Conservation (phyloP, 1,140 invertebrate genomes). For the Papilio machaon region DNA sequence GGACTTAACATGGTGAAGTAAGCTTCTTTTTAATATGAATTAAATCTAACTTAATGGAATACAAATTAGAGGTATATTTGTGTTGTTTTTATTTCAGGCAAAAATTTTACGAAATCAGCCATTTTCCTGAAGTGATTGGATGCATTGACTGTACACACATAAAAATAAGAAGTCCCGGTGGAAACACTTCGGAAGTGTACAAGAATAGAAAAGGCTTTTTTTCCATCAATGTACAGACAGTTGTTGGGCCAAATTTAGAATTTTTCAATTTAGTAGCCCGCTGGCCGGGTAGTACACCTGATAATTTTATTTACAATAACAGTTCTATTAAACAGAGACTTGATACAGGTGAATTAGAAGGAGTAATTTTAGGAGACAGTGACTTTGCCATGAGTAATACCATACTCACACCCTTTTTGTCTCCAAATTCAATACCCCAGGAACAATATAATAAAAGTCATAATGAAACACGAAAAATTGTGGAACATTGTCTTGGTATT, state of each 20-base stretch:
- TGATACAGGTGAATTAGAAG: conserved; percentile 16
- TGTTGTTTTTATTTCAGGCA: conserved; percentile 9
- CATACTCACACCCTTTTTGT: conserved; percentile 25
- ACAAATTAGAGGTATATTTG: neutral
- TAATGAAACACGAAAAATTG: conserved; percentile 29
- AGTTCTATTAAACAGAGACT: conserved; percentile 34
- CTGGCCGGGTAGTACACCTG: conserved; percentile 43
- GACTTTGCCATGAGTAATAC: neutral
- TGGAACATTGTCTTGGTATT: conserved; percentile 29
- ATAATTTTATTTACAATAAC: conserved; percentile 37
- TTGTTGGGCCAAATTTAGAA: conserved; percentile 37
- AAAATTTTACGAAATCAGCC: conserved; percentile 38
- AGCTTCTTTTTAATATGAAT: neutral
- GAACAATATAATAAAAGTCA: conserved; percentile 40
- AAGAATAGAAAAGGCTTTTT: conserved; percentile 42
- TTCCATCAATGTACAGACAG: conserved; percentile 43
- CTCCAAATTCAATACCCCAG: conserved; percentile 28
- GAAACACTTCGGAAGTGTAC: conserved; percentile 34
- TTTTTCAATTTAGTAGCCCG: conserved; percentile 42
- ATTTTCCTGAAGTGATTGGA: conserved; percentile 42
- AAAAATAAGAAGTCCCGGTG: conserved; percentile 41
- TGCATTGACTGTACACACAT: conserved; percentile 43
- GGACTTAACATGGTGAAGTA: conserved; percentile 23
- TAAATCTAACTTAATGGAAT: neutral
- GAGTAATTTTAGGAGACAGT: conserved; percentile 39